Conservation (phyloP, 1,140 invertebrate genomes). For the Aleiodes sp. region DNA sequence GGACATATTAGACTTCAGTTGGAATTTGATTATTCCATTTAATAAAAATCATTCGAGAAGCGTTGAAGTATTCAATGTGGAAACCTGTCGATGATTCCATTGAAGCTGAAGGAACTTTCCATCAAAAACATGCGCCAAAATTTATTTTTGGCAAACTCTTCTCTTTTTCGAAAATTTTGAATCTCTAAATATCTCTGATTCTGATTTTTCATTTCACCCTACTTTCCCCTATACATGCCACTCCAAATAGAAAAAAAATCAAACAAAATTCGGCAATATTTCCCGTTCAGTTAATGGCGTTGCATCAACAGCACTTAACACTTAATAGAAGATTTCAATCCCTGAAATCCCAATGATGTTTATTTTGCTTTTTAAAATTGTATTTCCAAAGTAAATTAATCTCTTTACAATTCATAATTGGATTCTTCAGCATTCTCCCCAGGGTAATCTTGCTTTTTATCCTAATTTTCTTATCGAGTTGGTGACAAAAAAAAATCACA, state of each 20-base stretch:
- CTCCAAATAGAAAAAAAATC: background rate
- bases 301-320: slow-evolving; percentile 43
- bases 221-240: no score
- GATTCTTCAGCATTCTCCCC: background rate
- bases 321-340: background rate
- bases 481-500: slow-evolving; percentile 13
- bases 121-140: slow-evolving; percentile 36
- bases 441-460: background rate
- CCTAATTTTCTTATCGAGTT: background rate
- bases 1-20: no score
- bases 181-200: no score
- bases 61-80: background rate
- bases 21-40: no score
- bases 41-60: background rate
- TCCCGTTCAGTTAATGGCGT: slow-evolving; percentile 32
- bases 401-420: background rate
- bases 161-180: background rate
- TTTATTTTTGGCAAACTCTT: slow-evolving; percentile 42
- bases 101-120: slow-evolving; percentile 42
- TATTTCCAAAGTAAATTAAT: background rate
- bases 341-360: background rate
- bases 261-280: background rate
- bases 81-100: background rate
- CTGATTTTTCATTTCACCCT: no score
- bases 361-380: background rate